Conservation (phyloP, 2,888 invertebrate species). For the Rapana venosa region DNA sequence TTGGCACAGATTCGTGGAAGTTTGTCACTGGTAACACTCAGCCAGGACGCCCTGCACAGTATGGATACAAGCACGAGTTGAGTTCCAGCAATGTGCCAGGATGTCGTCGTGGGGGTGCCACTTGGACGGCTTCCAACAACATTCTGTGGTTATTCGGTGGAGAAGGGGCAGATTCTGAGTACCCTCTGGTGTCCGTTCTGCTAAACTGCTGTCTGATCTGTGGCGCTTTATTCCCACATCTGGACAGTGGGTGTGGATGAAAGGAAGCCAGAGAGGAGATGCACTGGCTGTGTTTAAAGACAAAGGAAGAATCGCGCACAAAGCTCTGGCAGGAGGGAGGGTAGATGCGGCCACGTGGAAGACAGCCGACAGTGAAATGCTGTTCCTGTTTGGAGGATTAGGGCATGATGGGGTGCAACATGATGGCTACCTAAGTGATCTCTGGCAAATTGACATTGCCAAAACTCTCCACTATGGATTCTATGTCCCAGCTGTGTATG, state of each 20-base stretch:
- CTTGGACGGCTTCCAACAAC: constrained; percentile 58
- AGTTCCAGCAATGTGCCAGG: constrained; percentile 56
- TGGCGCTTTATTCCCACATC: constrained; percentile 60
- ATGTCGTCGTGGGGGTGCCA: constrained; percentile 59
- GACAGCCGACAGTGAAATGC: constrained; percentile 43
- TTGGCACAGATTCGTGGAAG: constrained; percentile 56
- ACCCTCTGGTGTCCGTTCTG: constrained; percentile 51
- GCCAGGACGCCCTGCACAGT: constrained; percentile 51
- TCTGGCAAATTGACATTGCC: constrained; percentile 62
- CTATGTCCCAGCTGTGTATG: constrained; percentile 43
- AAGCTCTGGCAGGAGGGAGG: constrained; percentile 59
- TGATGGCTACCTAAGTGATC: constrained; percentile 64
- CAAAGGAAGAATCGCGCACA: constrained; percentile 46
- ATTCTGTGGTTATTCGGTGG: constrained; percentile 72
- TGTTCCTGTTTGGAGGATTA: constrained; percentile 64
- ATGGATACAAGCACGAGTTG: constrained; percentile 48
- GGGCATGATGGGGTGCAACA: constrained; percentile 61
- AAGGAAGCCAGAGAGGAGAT: constrained; percentile 59
- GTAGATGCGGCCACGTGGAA: constrained; percentile 58
- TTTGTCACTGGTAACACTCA: constrained; percentile 51
- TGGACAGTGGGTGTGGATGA: constrained; percentile 64
- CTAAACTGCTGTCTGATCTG: constrained; percentile 61
- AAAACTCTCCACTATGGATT: neutral
- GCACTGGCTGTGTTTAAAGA: constrained; percentile 54
- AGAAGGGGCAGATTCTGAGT: constrained; percentile 58